Conservation (phyloP, 2,797 vertebrate genomes). For the Amblyopsis hoosieri region DNA sequence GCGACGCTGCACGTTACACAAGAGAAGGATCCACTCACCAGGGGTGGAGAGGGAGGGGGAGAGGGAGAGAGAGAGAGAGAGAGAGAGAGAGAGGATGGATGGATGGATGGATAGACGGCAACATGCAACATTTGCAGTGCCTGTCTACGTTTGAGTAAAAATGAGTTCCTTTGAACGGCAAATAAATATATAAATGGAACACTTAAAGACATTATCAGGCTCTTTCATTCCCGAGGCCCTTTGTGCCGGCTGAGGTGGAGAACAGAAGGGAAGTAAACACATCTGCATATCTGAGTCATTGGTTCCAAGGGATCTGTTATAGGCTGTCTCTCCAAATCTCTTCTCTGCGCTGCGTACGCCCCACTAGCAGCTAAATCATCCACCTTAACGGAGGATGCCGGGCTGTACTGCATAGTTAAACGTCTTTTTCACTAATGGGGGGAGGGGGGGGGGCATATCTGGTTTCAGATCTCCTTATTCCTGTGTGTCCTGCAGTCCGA, state of each 20-base stretch:
- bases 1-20: constrained; percentile 71
- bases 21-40: constrained; percentile 72
- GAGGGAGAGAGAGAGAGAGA: constrained; percentile 29
- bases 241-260: constrained; percentile 70
- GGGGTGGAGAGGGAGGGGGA: constrained; percentile 46
- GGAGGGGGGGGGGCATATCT: constrained; percentile 39
- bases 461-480: constrained; percentile 41
- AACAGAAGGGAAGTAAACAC: constrained; percentile 77
- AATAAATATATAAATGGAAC: constrained; percentile 79
- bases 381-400: constrained; percentile 41
- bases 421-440: constrained; percentile 21
- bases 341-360: constrained; percentile 61
- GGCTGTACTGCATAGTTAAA: constrained; percentile 41
- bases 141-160: constrained; percentile 75
- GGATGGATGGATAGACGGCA: constrained; percentile 37
- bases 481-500: constrained; percentile 17
- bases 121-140: constrained; percentile 74
- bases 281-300: constrained; percentile 82
- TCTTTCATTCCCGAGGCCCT: constrained; percentile 66
- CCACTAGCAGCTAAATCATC: constrained; percentile 53
- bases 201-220: constrained; percentile 77
- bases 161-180: constrained; percentile 63
- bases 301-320: constrained; percentile 76
- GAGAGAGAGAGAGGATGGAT: constrained; percentile 18
- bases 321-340: constrained; percentile 73